Evolutionary conservation across 2,113 vertebrate genomes (phyloP).

Genomic region (Naja naja): DNA sequence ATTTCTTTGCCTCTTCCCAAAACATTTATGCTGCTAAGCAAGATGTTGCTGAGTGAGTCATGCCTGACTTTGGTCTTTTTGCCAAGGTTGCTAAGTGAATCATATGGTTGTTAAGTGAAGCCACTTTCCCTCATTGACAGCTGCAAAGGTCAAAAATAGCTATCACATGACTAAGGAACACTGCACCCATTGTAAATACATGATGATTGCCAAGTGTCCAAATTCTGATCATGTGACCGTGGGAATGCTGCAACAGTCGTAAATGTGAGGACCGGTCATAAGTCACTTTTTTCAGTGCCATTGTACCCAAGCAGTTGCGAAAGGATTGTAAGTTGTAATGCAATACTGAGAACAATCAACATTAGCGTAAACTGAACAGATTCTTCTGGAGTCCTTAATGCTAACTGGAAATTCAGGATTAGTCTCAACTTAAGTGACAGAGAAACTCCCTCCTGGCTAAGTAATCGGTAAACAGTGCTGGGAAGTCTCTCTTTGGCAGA

Average conservation of each 20-base stretch:
- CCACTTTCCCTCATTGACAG: too few species aligned
- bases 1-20: not conserved
- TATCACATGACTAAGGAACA: too few species aligned
- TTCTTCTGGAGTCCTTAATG: conserved; percentile 12
- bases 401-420: conserved; percentile 27
- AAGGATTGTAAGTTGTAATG: not conserved
- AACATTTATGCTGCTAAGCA: not conserved
- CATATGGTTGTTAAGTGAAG: too few species aligned
- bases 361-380: not conserved
- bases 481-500: not conserved
- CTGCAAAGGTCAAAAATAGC: too few species aligned
- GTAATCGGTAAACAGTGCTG: not conserved
- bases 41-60: too few species aligned
- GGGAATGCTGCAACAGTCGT: too few species aligned
- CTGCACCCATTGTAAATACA: too few species aligned
- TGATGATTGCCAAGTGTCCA: too few species aligned
- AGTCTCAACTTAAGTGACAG: not conserved
- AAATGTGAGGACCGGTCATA: too few species aligned
- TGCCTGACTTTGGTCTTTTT: too few species aligned
- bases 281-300: not conserved
- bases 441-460: not conserved
- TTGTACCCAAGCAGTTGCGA: not conserved
- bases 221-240: too few species aligned
- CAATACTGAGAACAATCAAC: not conserved
- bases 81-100: too few species aligned